Evolutionary conservation across 2,113 vertebrate genomes (phyloP).

Genomic region (Phalacrocorax carbo): DNA sequence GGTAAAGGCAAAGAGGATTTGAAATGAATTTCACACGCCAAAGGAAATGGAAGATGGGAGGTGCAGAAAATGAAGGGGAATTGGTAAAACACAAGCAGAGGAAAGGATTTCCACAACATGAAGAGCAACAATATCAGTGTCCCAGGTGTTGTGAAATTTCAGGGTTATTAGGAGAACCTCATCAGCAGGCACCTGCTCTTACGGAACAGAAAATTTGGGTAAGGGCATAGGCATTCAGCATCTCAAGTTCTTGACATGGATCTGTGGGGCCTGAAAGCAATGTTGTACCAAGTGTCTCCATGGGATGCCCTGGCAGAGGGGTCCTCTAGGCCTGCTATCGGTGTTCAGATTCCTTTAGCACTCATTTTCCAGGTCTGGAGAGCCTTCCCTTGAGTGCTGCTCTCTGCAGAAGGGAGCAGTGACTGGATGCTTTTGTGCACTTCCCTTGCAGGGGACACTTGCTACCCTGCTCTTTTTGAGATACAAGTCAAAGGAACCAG

Average conservation of each 20-base stretch:
- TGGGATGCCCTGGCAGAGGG: not conserved
- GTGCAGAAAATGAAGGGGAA: not conserved
- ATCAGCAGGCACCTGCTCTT: not conserved
- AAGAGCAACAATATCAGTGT: not conserved
- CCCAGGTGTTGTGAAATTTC: not conserved
- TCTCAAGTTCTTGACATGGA: not conserved
- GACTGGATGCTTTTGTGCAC: not conserved
- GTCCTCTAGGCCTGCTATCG: not conserved
- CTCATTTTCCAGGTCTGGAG: not conserved
- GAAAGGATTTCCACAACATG: not conserved
- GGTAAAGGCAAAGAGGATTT: not conserved
- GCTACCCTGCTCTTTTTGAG: not conserved
- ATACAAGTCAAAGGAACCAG: rapidly evolving
- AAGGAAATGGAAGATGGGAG: not conserved
- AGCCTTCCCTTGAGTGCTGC: not conserved
- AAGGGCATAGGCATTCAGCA: not conserved
- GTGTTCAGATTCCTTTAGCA: not conserved
- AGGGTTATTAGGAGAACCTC: not conserved
- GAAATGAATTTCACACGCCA: not conserved
- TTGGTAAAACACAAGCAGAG: not conserved
- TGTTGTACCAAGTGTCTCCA: rapidly evolving
- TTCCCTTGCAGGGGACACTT: not conserved
- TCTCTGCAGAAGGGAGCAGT: not conserved
- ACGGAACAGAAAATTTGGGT: too few relatives aligned
- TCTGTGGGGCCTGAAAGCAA: not conserved